A percentile compares a stretch with the other conserved stretches of the same genome.
These are phyloP conservation scores for Thalassoma bifasciatum DNA, from an alignment of 2,113 vertebrate genomes.

Conservation along the genomic window DNA sequence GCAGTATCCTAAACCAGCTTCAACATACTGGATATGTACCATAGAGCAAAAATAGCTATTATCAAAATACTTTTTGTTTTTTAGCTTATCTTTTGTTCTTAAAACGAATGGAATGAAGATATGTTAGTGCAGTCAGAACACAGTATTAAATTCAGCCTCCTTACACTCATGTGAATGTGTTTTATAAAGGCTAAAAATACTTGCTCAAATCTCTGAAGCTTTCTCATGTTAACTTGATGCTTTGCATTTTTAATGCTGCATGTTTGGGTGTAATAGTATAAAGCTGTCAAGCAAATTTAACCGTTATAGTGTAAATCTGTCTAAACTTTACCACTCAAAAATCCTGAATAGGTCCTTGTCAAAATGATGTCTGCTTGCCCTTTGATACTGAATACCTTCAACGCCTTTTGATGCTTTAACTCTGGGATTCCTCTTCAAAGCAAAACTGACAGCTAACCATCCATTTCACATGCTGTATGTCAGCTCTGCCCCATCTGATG, in stretches of 20 bases:
- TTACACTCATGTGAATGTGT: background rate
- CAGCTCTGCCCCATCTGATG: conserved; percentile 49
- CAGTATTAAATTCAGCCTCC: background rate
- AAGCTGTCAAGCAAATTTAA: conserved; percentile 8
- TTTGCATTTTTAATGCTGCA: background rate
- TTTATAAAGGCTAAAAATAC: background rate
- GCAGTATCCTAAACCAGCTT: too few relatives aligned
- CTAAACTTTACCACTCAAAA: background rate
- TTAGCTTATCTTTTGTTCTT: too few relatives aligned
- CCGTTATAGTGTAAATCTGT: background rate
- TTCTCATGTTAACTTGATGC: background rate
- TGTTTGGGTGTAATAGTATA: background rate
- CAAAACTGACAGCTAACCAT: conserved; percentile 58
- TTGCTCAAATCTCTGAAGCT: background rate
- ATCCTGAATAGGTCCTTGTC: background rate
- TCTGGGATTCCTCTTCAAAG: conserved; percentile 54
- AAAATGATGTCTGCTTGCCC: background rate
- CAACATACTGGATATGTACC: too few relatives aligned
- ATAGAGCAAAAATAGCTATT: too few relatives aligned
- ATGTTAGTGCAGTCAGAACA: background rate
- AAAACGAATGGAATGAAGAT: too few relatives aligned
- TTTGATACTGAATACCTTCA: conserved; percentile 9
- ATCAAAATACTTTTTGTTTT: too few relatives aligned
- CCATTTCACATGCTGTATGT: conserved; percentile 34
- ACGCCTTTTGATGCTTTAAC: conserved; percentile 33